Evolutionary conservation across 2,113 vertebrate genomes (phyloP), one percentile per base, ranked within the genome.

Genomic region (Petromus typicus): DNA sequence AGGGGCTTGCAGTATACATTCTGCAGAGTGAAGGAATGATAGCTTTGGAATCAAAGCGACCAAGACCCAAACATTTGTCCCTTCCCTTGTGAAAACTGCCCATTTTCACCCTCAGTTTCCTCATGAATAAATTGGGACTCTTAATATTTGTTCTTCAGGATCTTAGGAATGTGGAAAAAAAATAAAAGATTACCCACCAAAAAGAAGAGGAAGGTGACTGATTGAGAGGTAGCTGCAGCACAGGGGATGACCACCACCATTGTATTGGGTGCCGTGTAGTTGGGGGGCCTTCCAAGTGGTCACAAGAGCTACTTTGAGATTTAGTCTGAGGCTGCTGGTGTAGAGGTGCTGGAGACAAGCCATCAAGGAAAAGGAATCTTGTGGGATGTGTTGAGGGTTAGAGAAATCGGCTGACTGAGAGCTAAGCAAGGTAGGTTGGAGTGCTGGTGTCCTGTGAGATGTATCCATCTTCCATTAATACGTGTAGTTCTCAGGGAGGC

Each of bases 1-100:
- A 69, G 85, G 63, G 2, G 0, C 18, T 22, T 12, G 7, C 4
- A 32, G 80, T 40, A 0, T 8, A 0, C 0, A 43, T 25, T 6
- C 48, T 23, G 40, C 13, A 73, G 16, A 85, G 34, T 25, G 23
- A 69, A 80, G 40, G 48, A 48, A 3, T 14, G 64, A 11, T 4
- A 14, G 16, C n/a, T 51, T 86, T 81, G 40, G 32, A 40, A 73
- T 40, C 92, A 64, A 34, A 93, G 18, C 81, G n/a, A 45, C 16
- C 2, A 13, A 43, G 43, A 30, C 48, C 20, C 32, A 5, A 22
- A 64, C 0, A 4, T 75, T 45, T 13, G 66, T 63, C 5, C 16
- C 1, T 30, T 61, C 1, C 1, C 1, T 51, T 20, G 0, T 40
- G 37, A 76, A 48, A 87, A 56, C 14, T 23, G 30, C 8, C n/a